A percentile compares a stretch with the other conserved stretches of the same genome.
phyloP scores from a whole-genome alignment of 2,113 vertebrate species.

The Falco punctatus region DNA sequence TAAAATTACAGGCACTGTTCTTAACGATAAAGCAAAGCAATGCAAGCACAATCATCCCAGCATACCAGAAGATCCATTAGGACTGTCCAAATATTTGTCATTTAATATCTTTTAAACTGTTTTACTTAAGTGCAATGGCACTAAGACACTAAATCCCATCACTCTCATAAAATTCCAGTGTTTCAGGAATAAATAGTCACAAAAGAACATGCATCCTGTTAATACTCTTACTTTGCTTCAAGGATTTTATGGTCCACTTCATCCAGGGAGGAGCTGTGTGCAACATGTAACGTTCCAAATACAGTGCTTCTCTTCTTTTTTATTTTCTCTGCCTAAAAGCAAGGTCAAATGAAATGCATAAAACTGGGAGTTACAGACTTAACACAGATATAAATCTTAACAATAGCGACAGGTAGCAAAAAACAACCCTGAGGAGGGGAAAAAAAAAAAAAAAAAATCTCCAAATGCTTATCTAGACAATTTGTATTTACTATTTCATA shows the following conservation, averaged over 20 bases:
- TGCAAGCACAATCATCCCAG: background rate
- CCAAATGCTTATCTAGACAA: background rate
- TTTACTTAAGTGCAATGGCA: background rate
- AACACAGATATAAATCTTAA: background rate
- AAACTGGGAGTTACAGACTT: background rate
- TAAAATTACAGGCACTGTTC: background rate
- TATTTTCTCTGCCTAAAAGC: constrained; percentile 94
- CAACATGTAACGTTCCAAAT: constrained; percentile 96
- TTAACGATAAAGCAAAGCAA: background rate
- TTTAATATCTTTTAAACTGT: background rate
- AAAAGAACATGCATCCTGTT: background rate
- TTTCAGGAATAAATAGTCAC: background rate
- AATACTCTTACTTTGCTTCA: constrained; percentile 91
- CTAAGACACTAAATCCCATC: background rate
- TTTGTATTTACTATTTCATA: background rate
- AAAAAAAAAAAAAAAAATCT: background rate
- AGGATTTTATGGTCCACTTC: constrained; percentile 99
- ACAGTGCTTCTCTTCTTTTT: constrained; percentile 96
- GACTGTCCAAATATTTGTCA: background rate
- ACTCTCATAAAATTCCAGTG: background rate
- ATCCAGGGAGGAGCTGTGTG: constrained; percentile 96
- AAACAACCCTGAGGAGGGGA: background rate
- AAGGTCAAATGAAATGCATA: background rate
- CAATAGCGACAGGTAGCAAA: background rate
- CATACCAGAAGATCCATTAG: background rate